Conservation (phyloP, 2,888 invertebrate genomes). For the Agrilus cyanescens region DNA sequence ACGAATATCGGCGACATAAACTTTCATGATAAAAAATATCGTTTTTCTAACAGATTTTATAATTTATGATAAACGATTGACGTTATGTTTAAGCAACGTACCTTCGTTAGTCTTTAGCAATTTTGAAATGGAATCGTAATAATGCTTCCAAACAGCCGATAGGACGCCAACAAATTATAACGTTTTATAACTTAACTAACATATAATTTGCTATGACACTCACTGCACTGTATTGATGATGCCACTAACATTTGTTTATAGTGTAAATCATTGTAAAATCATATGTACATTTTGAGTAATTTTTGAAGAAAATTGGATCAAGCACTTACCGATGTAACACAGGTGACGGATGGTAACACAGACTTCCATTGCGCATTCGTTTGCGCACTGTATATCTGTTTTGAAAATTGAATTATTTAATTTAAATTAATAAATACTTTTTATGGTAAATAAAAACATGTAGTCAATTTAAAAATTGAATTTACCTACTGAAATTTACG, state of each 20-base stretch:
- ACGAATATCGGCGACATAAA: no score
- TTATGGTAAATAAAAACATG: not conserved
- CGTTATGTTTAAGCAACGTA: no score
- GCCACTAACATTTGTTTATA: slow-evolving; percentile 9
- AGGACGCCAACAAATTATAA: slow-evolving; percentile 30
- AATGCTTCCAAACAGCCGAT: slow-evolving; percentile 19
- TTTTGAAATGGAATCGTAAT: not conserved
- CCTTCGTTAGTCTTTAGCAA: no score
- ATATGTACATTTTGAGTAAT: slow-evolving; percentile 28
- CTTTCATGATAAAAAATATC: slow-evolving; percentile 1
- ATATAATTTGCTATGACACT: slow-evolving; percentile 28
- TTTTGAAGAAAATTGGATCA: slow-evolving; percentile 26
- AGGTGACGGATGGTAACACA: slow-evolving; percentile 43
- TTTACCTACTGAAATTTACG: no score
- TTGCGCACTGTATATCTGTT: slow-evolving; percentile 24
- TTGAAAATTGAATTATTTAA: slow-evolving; percentile 4
- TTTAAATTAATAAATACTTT: slow-evolving; percentile 7
- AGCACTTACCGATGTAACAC: slow-evolving; percentile 42
- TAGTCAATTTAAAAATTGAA: no score
- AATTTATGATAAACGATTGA: no score
- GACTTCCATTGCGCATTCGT: slow-evolving; percentile 32
- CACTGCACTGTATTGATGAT: slow-evolving; percentile 14
- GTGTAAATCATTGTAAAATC: slow-evolving; percentile 21
- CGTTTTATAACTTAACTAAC: slow-evolving; percentile 30
- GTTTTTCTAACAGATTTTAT: no score